Base-by-base conservation (phyloP, 2,888 invertebrate genomes). In the Spatulosminthurus flaviceps region DNA sequence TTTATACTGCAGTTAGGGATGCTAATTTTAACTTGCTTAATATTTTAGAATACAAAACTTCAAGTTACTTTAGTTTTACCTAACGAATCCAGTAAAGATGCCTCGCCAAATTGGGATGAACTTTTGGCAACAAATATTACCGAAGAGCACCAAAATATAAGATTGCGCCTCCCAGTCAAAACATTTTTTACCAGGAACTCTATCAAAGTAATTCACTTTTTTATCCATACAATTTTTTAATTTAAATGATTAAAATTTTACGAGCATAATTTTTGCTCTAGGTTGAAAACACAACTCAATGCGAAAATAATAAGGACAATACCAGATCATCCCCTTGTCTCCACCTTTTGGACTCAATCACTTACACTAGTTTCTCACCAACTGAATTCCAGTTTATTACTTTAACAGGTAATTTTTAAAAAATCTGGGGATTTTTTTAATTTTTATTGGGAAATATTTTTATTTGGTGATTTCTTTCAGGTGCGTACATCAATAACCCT, bases 351-450 rank as follows among this genome's bases (percentile, higher is more conserved):
- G 64, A 74, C 13, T 29, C 64, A 22, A 11, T 74, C 1, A 29
- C 74, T 16, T 74, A 74, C 64, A 74, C 74, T 0, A 74, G 74
- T 64, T 74, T 74, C 74, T 60, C 28, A 1, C 74, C 74, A 21
- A 22, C 29, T 4, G 61, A 74, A 22, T 74, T 74, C 19, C 74
- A 74, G 34, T 64, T 64, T 21, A 64, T 74, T 34, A 21, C 19
- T 28, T 11, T 74, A 7, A 74, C 60, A 21, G 74, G 74, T 74
- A n/a, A n/a, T n/a, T n/a, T n/a, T n/a, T n/a, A n/a, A n/a, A 16
- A 9, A 16, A 13, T 51, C n/a, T 51, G 1, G 51, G n/a, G 16
- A 51, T 13, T 51, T 51, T 51, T 51, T 11, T 9, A n/a, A 51
- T 51, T 51, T 2, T 16, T 51, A 51, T n/a, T n/a, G n/a, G n/a